Percentiles rank a stretch among this genome's conserved stretches.
Evolutionary conservation across 2,888 invertebrate species (phyloP).

Genomic region (Troides aeacus): DNA sequence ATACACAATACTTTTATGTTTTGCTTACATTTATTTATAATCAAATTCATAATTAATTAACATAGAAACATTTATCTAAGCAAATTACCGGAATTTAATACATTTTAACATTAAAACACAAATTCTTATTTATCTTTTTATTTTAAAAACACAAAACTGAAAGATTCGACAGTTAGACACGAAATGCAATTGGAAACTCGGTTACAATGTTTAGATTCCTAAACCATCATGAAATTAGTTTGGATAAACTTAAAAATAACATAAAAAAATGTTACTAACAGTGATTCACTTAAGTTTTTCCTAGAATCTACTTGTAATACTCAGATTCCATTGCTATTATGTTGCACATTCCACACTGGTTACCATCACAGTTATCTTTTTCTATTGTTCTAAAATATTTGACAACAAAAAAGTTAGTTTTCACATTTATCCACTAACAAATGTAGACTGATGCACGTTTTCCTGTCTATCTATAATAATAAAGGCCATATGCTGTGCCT

Average conservation of each 20-base stretch:
- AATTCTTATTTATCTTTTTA: constrained; percentile 68
- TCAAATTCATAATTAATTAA: background rate
- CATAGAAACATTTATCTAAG: background rate
- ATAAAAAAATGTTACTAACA: constrained; percentile 74
- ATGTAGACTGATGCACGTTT: constrained; percentile 69
- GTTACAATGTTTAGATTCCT: constrained; percentile 57
- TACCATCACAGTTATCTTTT: constrained; percentile 75
- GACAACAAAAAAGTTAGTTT: constrained; percentile 65
- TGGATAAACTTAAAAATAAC: constrained; percentile 76
- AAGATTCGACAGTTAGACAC: constrained; percentile 72
- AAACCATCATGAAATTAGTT: constrained; percentile 74
- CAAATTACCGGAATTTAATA: constrained; percentile 4
- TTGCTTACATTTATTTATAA: background rate
- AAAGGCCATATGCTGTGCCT: constrained; percentile 56
- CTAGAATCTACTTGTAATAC: constrained; percentile 75
- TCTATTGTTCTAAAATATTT: constrained; percentile 67
- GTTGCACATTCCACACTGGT: constrained; percentile 68
- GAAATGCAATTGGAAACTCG: constrained; percentile 67
- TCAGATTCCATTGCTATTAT: constrained; percentile 69
- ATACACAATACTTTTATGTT: background rate
- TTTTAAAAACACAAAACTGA: constrained; percentile 76
- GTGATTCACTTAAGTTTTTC: constrained; percentile 67
- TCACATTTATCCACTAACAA: constrained; percentile 59
- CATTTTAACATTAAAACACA: constrained; percentile 33
- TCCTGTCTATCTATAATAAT: constrained; percentile 58